Evolutionary conservation across 2,888 invertebrate genomes (phyloP), one percentile per base, ranked within the genome.

Genomic region (Dendrolimus pini): DNA sequence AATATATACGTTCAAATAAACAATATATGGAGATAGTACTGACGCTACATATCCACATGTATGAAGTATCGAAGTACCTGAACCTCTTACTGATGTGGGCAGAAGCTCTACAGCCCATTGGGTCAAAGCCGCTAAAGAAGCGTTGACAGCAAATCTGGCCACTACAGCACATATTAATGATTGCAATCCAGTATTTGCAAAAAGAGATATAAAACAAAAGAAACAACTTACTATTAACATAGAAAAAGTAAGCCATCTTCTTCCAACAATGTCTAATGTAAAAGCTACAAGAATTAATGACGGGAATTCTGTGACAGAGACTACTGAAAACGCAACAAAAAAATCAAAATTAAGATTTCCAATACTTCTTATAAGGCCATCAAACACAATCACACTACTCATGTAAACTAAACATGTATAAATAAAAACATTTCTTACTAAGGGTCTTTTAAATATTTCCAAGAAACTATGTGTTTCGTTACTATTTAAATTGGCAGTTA

Each of bases 61-160:
- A 56, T 84, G 83, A 1, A 81, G 70, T 1, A 81, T 60, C 0
- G 83, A 73, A 14, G 71, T 71, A 13, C 82, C 83, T 10, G 80
- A 75, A 7, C 81, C 83, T 66, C 83, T 70, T 0, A 82, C 82
- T n/a, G 78, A 62, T 1, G 80, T 80, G 1, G 84, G 82, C 9
- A 83, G 58, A n/a, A 82, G 61, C 61, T 84, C 83, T 7, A 81
- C 76, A n/a, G 74, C 73, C 83, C 83, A 85, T 55, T 83, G 83
- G 67, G 77, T 75, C 0, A 69, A 58, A 0, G 78, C 68, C 59
- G 70, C 70, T 52, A 66, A 75, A 0, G 78, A 71, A 70, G 83
- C 81, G 58, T 82, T 83, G 0, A 83, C 75, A 13, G 72, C 69
- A 60, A 83, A 83, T 58, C 83, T 76, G 2, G 84, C 82, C 2